These are phyloP conservation scores for Anabacerthia variegaticeps DNA, from an alignment of 2,797 vertebrate genomes.

Conservation along the genomic window DNA sequence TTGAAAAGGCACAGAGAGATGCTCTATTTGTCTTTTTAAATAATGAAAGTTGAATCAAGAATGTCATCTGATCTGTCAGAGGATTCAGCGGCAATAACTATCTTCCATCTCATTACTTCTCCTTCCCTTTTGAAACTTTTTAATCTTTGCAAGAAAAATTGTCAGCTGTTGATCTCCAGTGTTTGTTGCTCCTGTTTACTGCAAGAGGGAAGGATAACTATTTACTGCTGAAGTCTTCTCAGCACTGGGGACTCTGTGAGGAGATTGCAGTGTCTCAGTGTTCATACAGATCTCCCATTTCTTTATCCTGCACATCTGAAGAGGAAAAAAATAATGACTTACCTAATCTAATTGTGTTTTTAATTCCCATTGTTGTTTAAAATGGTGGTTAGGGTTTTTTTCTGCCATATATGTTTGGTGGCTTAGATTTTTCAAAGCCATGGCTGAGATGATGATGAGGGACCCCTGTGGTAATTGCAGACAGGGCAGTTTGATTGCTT, in stretches of 20 bases:
- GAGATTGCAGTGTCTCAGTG: not conserved
- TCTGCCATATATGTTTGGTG: not conserved
- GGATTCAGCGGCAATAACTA: conserved; percentile 11
- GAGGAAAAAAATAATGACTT: not conserved
- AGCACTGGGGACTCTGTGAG: not conserved
- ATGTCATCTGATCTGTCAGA: conserved; percentile 33
- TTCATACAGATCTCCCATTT: not conserved
- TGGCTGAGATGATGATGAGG: not conserved
- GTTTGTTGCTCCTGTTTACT: not conserved
- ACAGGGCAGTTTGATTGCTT: not conserved
- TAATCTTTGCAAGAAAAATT: not conserved
- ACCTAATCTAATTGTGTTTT: not conserved
- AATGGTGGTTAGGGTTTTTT: not conserved
- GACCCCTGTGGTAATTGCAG: not conserved
- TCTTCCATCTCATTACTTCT: conserved; percentile 24
- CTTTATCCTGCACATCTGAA: not conserved
- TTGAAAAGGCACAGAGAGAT: conserved; percentile 3
- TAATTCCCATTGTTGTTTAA: not conserved
- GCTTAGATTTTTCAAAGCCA: not conserved
- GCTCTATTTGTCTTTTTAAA: conserved; percentile 38
- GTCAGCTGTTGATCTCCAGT: not conserved
- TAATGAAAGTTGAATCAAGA: not conserved
- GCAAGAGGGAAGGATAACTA: not conserved
- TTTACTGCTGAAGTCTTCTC: not conserved
- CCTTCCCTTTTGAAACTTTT: conserved; percentile 2